phyloP scores from a whole-genome alignment of 2,888 invertebrate genomes.

The Hypsopygia costalis region DNA sequence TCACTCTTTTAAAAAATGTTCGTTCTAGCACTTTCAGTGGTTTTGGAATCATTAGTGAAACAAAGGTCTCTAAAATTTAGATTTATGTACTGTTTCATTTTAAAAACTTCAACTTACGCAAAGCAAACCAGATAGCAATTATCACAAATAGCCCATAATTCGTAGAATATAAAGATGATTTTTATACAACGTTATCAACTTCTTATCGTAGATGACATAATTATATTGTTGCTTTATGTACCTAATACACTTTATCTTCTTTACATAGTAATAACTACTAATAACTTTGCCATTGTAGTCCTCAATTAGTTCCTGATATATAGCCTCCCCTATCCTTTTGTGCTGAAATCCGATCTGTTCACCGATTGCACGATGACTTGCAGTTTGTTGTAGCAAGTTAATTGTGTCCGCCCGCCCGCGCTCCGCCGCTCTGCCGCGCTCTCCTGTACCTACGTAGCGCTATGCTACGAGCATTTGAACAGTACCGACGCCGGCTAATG shows the following conservation, averaged over 20 bases:
- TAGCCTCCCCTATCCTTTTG: conserved; percentile 52
- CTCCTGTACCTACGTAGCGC: conserved; percentile 17
- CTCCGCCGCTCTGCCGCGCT: conserved; percentile 11
- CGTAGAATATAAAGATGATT: no score
- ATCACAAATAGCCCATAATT: no score
- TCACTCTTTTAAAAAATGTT: no score
- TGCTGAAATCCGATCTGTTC: conserved; percentile 62
- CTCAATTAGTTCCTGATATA: conserved; percentile 31
- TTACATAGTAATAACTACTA: conserved; percentile 34
- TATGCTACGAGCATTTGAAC: conserved; percentile 41
- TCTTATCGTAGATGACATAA: neutral
- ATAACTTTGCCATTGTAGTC: conserved; percentile 50
- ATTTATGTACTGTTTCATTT: no score
- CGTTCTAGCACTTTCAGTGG: no score
- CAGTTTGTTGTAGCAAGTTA: conserved; percentile 60
- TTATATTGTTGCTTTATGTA: no score
- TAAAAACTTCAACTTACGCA: no score
- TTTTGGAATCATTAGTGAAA: no score
- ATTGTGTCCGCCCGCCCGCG: conserved; percentile 47
- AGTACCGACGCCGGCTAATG: conserved; percentile 36
- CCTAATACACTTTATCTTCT: neutral
- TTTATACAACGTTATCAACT: neutral
- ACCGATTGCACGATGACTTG: conserved; percentile 70
- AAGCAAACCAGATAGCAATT: no score
- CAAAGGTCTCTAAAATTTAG: no score